Evolutionary conservation across 2,888 invertebrate genomes (phyloP).

Genomic region (Leuctra nigra): DNA sequence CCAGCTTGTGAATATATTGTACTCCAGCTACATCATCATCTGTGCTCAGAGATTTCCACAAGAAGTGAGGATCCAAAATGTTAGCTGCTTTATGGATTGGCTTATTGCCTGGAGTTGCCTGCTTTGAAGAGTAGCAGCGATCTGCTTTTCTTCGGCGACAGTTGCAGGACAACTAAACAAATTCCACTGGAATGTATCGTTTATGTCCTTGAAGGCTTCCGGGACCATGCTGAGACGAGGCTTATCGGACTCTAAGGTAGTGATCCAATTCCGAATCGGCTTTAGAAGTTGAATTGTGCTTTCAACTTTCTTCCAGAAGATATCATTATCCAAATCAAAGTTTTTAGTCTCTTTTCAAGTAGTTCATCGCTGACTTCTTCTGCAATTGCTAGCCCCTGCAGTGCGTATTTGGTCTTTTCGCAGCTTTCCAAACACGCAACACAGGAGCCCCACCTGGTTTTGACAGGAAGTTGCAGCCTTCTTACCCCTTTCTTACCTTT

Average conservation of each 20-base stretch:
- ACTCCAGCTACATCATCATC: constrained; percentile 7
- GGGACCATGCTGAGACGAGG: constrained; percentile 29
- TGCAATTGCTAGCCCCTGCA: constrained; percentile 30
- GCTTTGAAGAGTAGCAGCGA: constrained; percentile 27
- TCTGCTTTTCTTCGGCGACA: constrained; percentile 20
- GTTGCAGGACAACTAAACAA: constrained; percentile 7
- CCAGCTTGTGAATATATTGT: neutral
- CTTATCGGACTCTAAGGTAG: constrained; percentile 29
- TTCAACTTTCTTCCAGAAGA: constrained; percentile 28
- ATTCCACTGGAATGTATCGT: constrained; percentile 29
- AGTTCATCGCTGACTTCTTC: constrained; percentile 21
- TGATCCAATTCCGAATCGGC: constrained; percentile 29
- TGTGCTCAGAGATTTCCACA: constrained; percentile 21
- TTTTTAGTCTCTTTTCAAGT: neutral
- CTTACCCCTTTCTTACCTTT: neutral
- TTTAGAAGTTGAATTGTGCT: constrained; percentile 27
- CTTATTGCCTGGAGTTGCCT: constrained; percentile 26
- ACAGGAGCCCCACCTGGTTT: constrained; percentile 30
- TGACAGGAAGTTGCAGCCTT: constrained; percentile 27
- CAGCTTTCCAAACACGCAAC: constrained; percentile 31
- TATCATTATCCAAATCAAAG: constrained; percentile 27
- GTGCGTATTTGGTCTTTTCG: constrained; percentile 29
- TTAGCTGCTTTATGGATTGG: constrained; percentile 32
- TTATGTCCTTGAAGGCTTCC: constrained; percentile 29
- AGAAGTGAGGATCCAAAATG: constrained; percentile 31